Percentiles rank a stretch among this genome's conserved stretches.
Conservation (phyloP, 35 echinoderm and acorn worm species). For the Ophioderma brevispina region DNA sequence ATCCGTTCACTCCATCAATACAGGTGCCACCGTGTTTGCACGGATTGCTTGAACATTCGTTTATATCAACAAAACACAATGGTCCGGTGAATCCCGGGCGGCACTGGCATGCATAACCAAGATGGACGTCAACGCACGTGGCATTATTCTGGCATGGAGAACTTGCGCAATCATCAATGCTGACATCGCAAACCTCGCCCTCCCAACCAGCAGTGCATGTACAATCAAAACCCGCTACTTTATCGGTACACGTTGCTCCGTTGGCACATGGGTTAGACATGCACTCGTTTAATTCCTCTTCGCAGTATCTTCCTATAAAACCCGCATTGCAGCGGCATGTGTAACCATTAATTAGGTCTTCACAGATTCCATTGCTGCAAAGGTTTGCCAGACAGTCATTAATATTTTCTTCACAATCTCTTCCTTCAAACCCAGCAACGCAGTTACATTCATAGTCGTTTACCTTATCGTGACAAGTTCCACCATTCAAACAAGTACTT, state of each 20-base stretch:
- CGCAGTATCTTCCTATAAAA: background rate
- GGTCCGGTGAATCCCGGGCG: constrained; percentile 46
- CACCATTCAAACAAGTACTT: constrained; percentile 35
- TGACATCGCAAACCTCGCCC: constrained; percentile 3
- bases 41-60: constrained; percentile 49
- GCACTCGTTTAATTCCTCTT: constrained; percentile 13
- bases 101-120: constrained; percentile 51
- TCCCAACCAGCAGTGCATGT: background rate
- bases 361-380: background rate
- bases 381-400: background rate
- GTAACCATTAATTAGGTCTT: background rate
- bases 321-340: background rate
- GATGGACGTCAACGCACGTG: constrained; percentile 37
- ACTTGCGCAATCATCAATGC: constrained; percentile 61
- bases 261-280: background rate
- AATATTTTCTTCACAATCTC: background rate
- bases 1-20: constrained; percentile 55
- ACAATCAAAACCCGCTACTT: background rate
- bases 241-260: background rate
- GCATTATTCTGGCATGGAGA: constrained; percentile 52
- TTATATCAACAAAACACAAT: constrained; percentile 41
- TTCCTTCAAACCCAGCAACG: constrained; percentile 2
- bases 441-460: constrained; percentile 30
- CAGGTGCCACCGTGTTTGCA: constrained; percentile 44
- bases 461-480: constrained; percentile 23